phyloP scores from a whole-genome alignment of 2,797 vertebrate genomes.

The Gymnodraco acuticeps region DNA sequence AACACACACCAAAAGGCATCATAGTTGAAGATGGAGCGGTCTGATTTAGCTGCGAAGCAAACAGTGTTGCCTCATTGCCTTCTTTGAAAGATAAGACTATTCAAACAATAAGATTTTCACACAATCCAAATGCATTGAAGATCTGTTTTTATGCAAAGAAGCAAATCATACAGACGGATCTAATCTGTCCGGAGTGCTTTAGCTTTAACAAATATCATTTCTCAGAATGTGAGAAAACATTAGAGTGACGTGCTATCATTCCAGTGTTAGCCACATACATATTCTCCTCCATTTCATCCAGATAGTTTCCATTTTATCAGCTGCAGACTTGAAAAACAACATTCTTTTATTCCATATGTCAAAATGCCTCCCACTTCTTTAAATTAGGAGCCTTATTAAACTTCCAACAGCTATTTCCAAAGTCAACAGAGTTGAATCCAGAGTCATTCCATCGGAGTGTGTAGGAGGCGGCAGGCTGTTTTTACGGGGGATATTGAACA shows the following conservation, averaged over 20 bases:
- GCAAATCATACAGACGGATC: conserved; percentile 3
- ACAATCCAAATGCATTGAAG: conserved; percentile 9
- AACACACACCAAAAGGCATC: background rate
- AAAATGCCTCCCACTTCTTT: conserved; percentile 46
- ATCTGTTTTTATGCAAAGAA: conserved; percentile 11
- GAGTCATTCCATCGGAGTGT: conserved; percentile 62
- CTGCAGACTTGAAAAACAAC: conserved; percentile 60
- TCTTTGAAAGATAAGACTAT: conserved; percentile 39
- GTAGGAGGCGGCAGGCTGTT: conserved; percentile 65
- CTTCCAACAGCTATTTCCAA: conserved; percentile 73
- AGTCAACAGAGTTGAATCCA: conserved; percentile 78
- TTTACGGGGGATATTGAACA: conserved; percentile 68
- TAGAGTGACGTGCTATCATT: conserved; percentile 25
- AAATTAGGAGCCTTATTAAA: conserved; percentile 68
- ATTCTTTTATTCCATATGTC: conserved; percentile 63
- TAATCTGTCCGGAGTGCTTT: conserved; percentile 17
- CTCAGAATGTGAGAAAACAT: conserved; percentile 45
- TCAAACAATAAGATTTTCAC: conserved; percentile 55
- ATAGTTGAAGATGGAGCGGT: conserved; percentile 14
- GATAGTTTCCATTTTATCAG: conserved; percentile 52
- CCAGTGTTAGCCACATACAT: conserved; percentile 10
- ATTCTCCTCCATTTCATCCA: conserved; percentile 24
- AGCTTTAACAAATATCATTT: conserved; percentile 32
- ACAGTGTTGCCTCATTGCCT: conserved; percentile 1
- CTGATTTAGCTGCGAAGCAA: conserved; percentile 21